A percentile compares a stretch with the other conserved stretches of the same genome.
Evolutionary conservation across 2,113 vertebrate genomes (phyloP).

Genomic region (Ceuthmochares aereus): DNA sequence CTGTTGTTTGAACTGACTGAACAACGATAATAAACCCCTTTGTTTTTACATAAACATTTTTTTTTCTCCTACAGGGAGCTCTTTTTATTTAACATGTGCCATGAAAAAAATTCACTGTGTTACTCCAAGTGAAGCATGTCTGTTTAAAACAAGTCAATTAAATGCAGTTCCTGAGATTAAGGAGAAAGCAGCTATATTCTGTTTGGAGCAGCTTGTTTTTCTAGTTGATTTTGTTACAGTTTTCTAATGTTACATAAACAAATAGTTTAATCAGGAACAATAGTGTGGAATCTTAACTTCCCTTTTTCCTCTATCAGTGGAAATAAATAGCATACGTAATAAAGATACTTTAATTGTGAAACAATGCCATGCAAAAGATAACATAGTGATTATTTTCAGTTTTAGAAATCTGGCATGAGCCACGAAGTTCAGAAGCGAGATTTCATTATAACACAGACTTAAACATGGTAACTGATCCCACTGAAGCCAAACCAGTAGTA

Average conservation of each 20-base stretch:
- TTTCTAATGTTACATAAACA: conserved; percentile 20
- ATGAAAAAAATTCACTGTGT: conserved; percentile 18
- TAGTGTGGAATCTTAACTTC: conserved; percentile 19
- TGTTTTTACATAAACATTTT: conserved; percentile 68
- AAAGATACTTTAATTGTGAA: not conserved
- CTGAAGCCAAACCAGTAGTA: not conserved
- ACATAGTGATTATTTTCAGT: not conserved
- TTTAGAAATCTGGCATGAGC: not conserved
- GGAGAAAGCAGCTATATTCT: conserved; percentile 25
- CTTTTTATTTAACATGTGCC: conserved; percentile 40
- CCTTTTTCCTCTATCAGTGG: conserved; percentile 1
- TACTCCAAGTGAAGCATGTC: conserved; percentile 51
- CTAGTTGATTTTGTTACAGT: conserved; percentile 29
- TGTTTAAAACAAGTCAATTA: conserved; percentile 63
- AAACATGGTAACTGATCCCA: fast-evolving
- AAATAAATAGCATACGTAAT: conserved; percentile 22
- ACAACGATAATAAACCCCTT: conserved; percentile 64
- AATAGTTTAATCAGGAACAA: conserved; percentile 33
- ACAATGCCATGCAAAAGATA: not conserved
- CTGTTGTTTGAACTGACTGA: conserved; percentile 63
- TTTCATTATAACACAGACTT: not conserved
- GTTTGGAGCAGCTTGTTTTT: conserved; percentile 25
- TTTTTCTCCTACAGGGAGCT: conserved; percentile 26
- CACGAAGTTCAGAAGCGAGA: not conserved
- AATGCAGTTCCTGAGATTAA: conserved; percentile 61